phyloP scores from a whole-genome alignment of 2,113 vertebrate species.

The Ursus arctos region DNA sequence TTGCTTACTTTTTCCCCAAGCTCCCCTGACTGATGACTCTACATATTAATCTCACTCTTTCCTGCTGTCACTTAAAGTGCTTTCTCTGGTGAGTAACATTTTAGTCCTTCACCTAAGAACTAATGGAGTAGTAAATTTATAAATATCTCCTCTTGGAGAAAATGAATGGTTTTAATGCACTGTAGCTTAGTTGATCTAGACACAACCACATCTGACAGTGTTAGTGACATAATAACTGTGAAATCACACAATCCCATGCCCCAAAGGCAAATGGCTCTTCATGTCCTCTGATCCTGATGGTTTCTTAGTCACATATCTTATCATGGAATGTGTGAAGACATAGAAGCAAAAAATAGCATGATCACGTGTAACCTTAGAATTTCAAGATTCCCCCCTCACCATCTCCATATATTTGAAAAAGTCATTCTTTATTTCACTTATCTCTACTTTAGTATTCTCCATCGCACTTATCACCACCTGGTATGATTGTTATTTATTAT shows the following conservation, averaged over 20 bases:
- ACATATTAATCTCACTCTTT: conserved; percentile 38
- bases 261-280: conserved; percentile 48
- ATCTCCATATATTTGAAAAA: background rate
- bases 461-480: background rate
- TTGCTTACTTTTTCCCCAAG: background rate
- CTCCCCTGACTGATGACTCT: conserved; percentile 8
- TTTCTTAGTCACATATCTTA: conserved; percentile 70
- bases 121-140: conserved; percentile 70
- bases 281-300: conserved; percentile 32
- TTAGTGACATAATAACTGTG: conserved; percentile 64
- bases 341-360: conserved; percentile 65
- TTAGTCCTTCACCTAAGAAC: conserved; percentile 47
- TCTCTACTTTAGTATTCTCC: background rate
- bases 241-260: background rate
- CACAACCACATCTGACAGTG: conserved; percentile 37
- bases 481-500: background rate
- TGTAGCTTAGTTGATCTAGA: conserved; percentile 28
- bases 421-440: background rate
- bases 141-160: conserved; percentile 40
- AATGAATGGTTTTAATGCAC: conserved; percentile 56
- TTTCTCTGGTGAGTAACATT: conserved; percentile 53
- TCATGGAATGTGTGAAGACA: conserved; percentile 72
- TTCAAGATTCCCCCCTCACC: background rate
- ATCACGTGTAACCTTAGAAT: background rate
- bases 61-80: conserved; percentile 48